These are phyloP conservation scores for Heliocidaris erythrogramma DNA, from an alignment of 35 echinoderm and acorn worm species.

Conservation along the genomic window DNA sequence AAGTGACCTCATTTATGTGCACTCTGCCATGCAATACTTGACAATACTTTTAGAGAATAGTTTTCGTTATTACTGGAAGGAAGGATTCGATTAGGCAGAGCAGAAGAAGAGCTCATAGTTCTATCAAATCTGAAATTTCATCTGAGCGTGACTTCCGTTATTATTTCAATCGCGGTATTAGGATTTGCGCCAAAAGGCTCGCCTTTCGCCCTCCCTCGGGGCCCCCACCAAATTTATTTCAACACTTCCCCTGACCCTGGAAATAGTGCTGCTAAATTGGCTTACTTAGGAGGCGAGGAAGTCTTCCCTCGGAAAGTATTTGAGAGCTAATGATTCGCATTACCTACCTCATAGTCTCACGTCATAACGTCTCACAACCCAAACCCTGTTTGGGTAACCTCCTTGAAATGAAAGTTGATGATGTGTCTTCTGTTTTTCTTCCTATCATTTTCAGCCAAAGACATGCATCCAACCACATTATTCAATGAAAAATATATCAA, in stretches of 20 bases:
- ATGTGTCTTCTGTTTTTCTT: not conserved
- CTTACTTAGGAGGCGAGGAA: not conserved
- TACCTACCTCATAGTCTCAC: not conserved
- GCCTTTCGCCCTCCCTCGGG: not conserved
- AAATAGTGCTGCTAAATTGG: slow-evolving; percentile 28
- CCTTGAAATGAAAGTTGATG: not conserved
- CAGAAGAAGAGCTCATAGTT: not conserved
- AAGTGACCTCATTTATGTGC: too few relatives aligned
- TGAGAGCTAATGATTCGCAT: slow-evolving; percentile 4
- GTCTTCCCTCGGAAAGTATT: not conserved
- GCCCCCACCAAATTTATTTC: not conserved
- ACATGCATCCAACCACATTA: not conserved
- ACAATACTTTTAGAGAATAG: too few relatives aligned
- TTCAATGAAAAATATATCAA: too few relatives aligned
- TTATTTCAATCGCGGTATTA: slow-evolving; percentile 25
- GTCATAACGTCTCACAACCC: not conserved
- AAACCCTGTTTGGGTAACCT: not conserved
- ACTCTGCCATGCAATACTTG: too few relatives aligned
- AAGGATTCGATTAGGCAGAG: not conserved
- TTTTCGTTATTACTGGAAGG: too few relatives aligned
- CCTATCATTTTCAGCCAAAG: not conserved
- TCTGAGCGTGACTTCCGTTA: slow-evolving; percentile 39
- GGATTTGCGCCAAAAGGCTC: not conserved
- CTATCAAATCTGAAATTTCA: slow-evolving; percentile 20
- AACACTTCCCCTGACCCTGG: slow-evolving; percentile 4